Evolutionary conservation across 2,888 invertebrate species (phyloP), one percentile per base, ranked within the genome.

Genomic region (Bugula neritina): DNA sequence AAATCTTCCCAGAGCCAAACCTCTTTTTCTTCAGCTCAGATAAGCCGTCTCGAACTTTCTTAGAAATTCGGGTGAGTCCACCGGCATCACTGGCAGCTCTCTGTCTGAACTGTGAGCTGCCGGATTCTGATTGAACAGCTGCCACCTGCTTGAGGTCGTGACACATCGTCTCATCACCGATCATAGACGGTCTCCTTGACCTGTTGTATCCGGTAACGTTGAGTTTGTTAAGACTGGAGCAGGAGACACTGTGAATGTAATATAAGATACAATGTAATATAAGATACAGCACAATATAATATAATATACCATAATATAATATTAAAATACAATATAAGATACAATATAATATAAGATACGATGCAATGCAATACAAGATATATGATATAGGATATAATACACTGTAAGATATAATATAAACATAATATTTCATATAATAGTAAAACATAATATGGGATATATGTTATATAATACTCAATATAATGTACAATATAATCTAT

Each of bases 41-140:
- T 31, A 63, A 25, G n/a, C 27, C n/a, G 63, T 63, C 29, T 25
- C 63, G 2, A 2, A 63, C 31, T 31, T 63, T 63, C n/a, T 31
- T 63, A 31, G 25, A 31, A 31, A 31, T 13, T 10, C 63, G 31
- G 31, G 63, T 63, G 29, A 63, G 27, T 3, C 63, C 63, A 2
- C 63, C 63, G 29, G 63, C 63, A 63, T 63, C 63, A 63, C 63
- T 63, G 5, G 63, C 27, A 31, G 63, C 63, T 31, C 63, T 21
- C 13, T 27, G 63, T 27, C 63, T 63, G 31, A 63, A 31, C 13
- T 27, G 63, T 17, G 17, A 55, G 5, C 3, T 23, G 25, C 5
- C 21, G 3, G 25, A 5, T 5, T 55, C 55, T 23, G 55, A n/a
- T 55, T 55, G 25, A 10, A 23, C 13, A 55, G 10, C 31, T 25